Percentiles rank a stretch among this genome's conserved stretches.
These are phyloP conservation scores for Pocillopora verrucosa DNA, from an alignment of 64 coral and sea anemone genomes.

Conservation along the genomic window DNA sequence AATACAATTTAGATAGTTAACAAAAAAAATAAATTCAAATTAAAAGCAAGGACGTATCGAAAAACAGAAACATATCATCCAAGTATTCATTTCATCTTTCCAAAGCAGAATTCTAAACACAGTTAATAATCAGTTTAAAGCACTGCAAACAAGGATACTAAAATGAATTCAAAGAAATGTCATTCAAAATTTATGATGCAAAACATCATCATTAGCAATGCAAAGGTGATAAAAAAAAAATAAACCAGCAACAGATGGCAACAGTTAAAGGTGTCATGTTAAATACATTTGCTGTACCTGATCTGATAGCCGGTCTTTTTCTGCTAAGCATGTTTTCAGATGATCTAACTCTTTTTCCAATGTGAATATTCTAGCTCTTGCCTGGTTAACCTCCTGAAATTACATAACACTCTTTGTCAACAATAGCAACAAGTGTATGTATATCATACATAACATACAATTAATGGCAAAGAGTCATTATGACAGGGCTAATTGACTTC, in stretches of 20 bases:
- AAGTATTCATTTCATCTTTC: no score
- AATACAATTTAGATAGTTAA: no score
- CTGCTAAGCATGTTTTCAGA: constrained; percentile 42
- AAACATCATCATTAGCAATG: no score
- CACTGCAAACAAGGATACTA: no score
- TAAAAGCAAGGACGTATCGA: no score
- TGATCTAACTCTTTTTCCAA: constrained; percentile 64
- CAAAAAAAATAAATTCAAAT: no score
- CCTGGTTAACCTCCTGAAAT: constrained; percentile 64
- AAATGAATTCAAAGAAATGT: no score
- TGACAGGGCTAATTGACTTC: no score
- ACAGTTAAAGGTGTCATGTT: neutral
- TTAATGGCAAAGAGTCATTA: no score
- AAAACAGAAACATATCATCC: neutral
- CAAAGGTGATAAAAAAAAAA: neutral
- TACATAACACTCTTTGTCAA: neutral
- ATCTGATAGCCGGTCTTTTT: constrained; percentile 38
- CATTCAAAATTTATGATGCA: no score
- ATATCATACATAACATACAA: neutral
- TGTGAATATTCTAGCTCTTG: constrained; percentile 54
- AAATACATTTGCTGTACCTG: neutral
- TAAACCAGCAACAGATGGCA: neutral
- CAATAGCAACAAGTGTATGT: neutral
- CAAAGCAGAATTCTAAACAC: no score
- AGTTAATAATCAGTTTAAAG: no score